These are phyloP conservation scores for Elachura formosa DNA, from an alignment of 2,113 vertebrate genomes.

Conservation along the genomic window DNA sequence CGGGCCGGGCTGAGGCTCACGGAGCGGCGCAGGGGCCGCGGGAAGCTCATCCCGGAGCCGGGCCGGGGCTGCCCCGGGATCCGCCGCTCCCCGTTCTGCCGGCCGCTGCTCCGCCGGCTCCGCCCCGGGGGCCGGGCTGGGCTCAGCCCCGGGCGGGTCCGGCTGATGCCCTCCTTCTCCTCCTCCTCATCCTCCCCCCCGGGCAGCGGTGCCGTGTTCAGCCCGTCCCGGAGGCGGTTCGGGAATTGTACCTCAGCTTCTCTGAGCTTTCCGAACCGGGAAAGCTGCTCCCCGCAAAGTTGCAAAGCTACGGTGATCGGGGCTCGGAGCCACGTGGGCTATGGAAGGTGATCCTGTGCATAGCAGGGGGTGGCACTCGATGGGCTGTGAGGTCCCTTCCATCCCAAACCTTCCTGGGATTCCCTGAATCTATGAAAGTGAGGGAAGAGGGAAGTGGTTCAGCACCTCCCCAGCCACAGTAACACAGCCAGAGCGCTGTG, in stretches of 20 bases:
- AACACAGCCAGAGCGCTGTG: neutral
- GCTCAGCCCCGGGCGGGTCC: neutral
- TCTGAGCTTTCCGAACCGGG: neutral
- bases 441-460: neutral
- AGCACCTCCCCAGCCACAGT: no score
- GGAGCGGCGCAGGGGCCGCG: conserved; percentile 70
- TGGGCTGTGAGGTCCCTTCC: neutral
- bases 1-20: conserved; percentile 64
- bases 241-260: neutral
- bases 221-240: neutral
- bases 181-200: neutral
- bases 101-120: neutral
- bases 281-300: neutral
- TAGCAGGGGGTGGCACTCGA: neutral
- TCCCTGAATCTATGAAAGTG: fast-evolving
- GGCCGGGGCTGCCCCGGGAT: neutral
- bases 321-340: no score
- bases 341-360: neutral
- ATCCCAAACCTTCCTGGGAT: neutral
- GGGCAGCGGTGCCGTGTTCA: neutral
- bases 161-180: neutral
- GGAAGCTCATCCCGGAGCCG: conserved; percentile 65
- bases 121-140: neutral
- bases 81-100: neutral
- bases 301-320: neutral